phyloP scores from a whole-genome alignment of 2,797 vertebrate species.

The Galagoides demidoff region DNA sequence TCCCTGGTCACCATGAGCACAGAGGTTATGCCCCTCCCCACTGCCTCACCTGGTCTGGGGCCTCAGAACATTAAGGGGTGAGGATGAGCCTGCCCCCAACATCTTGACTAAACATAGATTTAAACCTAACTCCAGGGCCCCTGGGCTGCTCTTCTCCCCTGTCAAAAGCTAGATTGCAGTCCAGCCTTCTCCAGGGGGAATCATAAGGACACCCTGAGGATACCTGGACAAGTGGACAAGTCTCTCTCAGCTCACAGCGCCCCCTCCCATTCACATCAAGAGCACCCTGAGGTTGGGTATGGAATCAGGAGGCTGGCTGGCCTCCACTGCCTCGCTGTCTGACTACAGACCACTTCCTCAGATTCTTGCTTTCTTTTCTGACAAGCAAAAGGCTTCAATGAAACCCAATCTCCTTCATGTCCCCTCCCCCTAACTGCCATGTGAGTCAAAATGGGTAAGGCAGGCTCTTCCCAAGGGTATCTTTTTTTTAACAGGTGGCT shows the following conservation, averaged over 20 bases:
- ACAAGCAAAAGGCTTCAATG: neutral
- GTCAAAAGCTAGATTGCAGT: neutral
- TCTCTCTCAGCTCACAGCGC: neutral
- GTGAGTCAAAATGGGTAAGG: neutral
- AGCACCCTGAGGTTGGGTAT: neutral
- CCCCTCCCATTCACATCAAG: no score
- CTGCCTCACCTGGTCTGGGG: neutral
- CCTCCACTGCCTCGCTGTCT: neutral
- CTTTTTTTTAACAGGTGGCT: constrained; percentile 39
- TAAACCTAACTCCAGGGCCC: neutral
- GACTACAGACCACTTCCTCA: neutral
- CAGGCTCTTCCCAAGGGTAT: neutral
- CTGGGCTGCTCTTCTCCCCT: neutral
- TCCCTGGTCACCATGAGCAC: neutral
- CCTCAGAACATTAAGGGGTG: neutral
- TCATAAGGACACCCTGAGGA: neutral
- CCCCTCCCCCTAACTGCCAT: neutral
- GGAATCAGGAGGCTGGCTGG: neutral
- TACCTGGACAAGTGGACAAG: neutral
- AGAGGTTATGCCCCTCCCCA: neutral
- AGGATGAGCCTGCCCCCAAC: neutral
- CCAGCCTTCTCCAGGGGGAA: neutral
- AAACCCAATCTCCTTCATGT: neutral
- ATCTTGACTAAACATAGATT: neutral
- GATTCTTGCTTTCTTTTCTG: neutral